Conservation (phyloP, 2,113 vertebrate species). For the Ifrita kowaldi region DNA sequence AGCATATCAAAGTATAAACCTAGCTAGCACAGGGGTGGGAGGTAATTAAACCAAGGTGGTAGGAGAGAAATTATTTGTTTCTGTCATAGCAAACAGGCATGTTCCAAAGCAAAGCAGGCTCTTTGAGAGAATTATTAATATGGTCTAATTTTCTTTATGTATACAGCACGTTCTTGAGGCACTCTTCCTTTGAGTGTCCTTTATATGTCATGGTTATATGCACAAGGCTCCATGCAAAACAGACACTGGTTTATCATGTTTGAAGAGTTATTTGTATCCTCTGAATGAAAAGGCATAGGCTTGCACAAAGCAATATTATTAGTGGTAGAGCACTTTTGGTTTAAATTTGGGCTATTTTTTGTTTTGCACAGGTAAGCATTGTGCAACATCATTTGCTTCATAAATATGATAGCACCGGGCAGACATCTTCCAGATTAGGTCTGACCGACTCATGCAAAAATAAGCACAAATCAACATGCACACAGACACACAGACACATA, state of each 20-base stretch:
- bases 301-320: background rate
- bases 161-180: background rate
- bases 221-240: background rate
- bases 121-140: background rate
- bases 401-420: background rate
- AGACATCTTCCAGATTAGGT: background rate
- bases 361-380: background rate
- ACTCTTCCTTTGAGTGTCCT: background rate
- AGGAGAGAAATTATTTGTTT: background rate
- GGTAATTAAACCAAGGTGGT: background rate
- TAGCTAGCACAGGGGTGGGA: accelerated
- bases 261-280: background rate
- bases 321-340: background rate
- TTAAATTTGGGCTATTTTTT: background rate
- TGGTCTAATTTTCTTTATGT: background rate
- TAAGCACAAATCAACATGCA: background rate
- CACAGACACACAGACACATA: too few relatives aligned
- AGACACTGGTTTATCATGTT: background rate
- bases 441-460: background rate
- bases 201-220: background rate
- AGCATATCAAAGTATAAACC: background rate
- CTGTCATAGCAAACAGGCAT: background rate
- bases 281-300: background rate
- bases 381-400: background rate
- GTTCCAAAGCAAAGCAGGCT: background rate